phyloP scores from a whole-genome alignment of 2,113 vertebrate genomes.

The Macaca mulatta region DNA sequence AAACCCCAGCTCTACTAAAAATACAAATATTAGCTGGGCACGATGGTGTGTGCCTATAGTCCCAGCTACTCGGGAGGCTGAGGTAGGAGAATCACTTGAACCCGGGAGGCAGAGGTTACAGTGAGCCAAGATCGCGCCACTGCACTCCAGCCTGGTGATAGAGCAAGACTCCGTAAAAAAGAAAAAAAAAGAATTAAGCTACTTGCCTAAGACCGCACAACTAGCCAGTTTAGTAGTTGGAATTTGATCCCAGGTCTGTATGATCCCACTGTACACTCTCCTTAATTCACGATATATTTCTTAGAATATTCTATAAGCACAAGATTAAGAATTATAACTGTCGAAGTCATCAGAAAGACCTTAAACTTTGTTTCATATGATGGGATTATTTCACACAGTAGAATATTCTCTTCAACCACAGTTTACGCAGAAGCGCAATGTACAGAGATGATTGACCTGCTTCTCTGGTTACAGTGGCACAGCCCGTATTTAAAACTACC shows the following conservation, averaged over 20 bases:
- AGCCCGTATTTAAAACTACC: neutral
- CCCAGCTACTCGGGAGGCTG: too few relatives aligned
- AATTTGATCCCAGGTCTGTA: neutral
- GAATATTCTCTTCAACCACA: neutral
- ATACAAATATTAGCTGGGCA: too few relatives aligned
- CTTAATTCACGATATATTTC: neutral
- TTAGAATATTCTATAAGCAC: neutral
- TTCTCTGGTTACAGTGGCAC: neutral
- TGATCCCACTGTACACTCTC: neutral
- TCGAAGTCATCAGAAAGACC: conserved; percentile 4
- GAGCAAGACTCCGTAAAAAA: too few relatives aligned
- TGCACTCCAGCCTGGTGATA: too few relatives aligned
- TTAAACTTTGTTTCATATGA: neutral
- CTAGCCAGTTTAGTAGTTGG: neutral
- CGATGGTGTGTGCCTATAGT: too few relatives aligned
- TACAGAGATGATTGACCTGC: neutral
- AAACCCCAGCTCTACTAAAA: too few relatives aligned
- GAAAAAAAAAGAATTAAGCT: neutral
- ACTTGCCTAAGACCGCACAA: neutral
- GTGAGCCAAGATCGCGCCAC: too few relatives aligned
- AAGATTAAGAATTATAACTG: neutral
- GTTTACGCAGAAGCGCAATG: neutral
- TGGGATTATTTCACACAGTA: neutral
- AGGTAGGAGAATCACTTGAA: too few relatives aligned
- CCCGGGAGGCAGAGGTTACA: too few relatives aligned